Percentiles rank a stretch among this genome's conserved stretches.
Conservation (phyloP, 2,888 invertebrate species). For the Aromia moschata region DNA sequence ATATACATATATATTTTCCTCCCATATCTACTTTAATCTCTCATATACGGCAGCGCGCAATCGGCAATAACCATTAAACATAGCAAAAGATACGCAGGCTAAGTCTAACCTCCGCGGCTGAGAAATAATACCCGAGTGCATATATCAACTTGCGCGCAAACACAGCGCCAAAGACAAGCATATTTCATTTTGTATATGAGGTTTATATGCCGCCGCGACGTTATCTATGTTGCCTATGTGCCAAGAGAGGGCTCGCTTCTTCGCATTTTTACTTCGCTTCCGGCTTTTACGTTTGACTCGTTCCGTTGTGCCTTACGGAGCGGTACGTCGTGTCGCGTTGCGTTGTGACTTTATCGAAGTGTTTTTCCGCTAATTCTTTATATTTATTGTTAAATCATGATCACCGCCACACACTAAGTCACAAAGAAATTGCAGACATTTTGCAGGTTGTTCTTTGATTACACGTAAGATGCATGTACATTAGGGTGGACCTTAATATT, state of each 20-base stretch:
- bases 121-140: conserved; percentile 57
- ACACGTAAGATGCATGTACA: no score
- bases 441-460: no score
- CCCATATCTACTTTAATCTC: conserved; percentile 59
- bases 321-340: conserved; percentile 1
- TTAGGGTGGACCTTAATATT: no score
- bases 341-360: no score
- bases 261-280: conserved; percentile 34
- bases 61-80: conserved; percentile 62
- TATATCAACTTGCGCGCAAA: conserved; percentile 53
- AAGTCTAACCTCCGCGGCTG: conserved; percentile 57
- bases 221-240: conserved; percentile 60
- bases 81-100: conserved; percentile 57
- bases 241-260: conserved; percentile 34
- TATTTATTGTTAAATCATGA: no score
- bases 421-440: no score
- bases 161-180: conserved; percentile 57
- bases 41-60: conserved; percentile 55
- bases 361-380: no score
- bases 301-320: neutral
- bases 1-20: no score
- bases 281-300: conserved; percentile 22
- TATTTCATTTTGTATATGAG: conserved; percentile 60
- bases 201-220: conserved; percentile 56
- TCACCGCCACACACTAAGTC: no score